phyloP scores from a whole-genome alignment of 2,113 vertebrate genomes.

The Boulengeromyrus knoepffleri region DNA sequence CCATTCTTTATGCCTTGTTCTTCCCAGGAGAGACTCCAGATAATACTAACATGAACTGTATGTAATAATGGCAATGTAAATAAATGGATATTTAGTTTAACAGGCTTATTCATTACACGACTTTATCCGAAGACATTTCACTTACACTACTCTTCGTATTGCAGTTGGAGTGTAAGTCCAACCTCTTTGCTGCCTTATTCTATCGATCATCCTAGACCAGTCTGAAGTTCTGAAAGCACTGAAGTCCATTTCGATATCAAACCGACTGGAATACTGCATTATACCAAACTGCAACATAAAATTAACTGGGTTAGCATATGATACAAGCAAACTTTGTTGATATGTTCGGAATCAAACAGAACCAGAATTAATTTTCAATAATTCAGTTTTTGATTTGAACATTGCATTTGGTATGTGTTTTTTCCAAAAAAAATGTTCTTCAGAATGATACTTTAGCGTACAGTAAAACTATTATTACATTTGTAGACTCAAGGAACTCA shows the following conservation, averaged over 20 bases:
- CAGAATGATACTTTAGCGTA: not conserved
- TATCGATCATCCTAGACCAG: not conserved
- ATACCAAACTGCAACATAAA: conserved; percentile 54
- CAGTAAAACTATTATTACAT: not conserved
- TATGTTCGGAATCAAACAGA: not conserved
- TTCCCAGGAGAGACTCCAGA: not conserved
- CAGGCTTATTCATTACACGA: not conserved
- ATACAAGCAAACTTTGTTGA: not conserved
- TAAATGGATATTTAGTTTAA: not conserved
- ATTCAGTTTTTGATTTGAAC: not conserved
- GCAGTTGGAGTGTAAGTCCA: not conserved
- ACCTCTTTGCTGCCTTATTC: conserved; percentile 15
- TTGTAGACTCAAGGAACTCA: not conserved
- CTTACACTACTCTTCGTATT: conserved; percentile 13
- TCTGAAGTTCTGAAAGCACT: not conserved
- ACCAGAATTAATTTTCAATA: not conserved
- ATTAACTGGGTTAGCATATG: not conserved
- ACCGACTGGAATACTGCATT: not conserved
- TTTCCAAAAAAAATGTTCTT: not conserved
- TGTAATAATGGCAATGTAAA: not conserved
- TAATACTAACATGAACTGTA: not conserved
- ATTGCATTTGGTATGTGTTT: not conserved
- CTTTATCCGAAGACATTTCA: not conserved
- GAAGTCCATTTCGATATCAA: conserved; percentile 22
- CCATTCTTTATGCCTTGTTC: not conserved